A percentile compares a stretch with the other conserved stretches of the same genome.
phyloP scores from a whole-genome alignment of 1,140 invertebrate genomes.

The Rhyzopertha dominica region DNA sequence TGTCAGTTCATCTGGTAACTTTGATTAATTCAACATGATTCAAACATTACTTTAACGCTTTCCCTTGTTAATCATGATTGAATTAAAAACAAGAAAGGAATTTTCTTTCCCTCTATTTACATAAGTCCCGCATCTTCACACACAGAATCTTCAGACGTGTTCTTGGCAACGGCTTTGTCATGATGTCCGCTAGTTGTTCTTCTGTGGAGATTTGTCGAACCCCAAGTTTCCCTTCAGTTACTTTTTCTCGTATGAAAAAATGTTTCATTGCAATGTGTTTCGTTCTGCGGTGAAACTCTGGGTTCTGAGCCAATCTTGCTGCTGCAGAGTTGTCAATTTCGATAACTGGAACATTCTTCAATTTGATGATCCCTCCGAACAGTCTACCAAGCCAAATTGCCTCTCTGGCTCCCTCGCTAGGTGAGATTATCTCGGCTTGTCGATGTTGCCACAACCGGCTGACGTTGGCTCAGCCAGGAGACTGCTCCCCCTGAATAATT shows the following conservation, averaged over 20 bases:
- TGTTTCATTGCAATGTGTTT: conserved; percentile 45
- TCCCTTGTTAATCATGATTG: no score
- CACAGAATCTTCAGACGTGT: conserved; percentile 15
- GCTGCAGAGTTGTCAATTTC: conserved; percentile 31
- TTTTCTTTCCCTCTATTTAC: no score
- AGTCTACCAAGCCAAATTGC: conserved; percentile 39
- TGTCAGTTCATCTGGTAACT: no score
- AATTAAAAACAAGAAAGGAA: no score
- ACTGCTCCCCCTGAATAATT: conserved; percentile 35
- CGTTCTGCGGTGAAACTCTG: conserved; percentile 42
- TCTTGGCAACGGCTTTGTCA: conserved; percentile 35
- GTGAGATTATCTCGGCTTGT: no score
- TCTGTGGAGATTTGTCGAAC: conserved; percentile 29
- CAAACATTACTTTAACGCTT: no score
- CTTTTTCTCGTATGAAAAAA: conserved; percentile 40
- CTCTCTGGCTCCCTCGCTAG: no score
- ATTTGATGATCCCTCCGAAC: conserved; percentile 23
- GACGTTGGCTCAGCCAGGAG: conserved; percentile 40
- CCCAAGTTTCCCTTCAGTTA: conserved; percentile 27
- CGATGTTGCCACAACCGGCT: no score
- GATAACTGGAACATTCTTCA: conserved; percentile 19
- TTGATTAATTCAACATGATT: no score
- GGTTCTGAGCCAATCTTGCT: conserved; percentile 32
- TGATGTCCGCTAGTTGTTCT: conserved; percentile 23
- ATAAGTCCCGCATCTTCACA: no score